Conservation (phyloP, 1,140 invertebrate genomes). For the Drosophila parabipectinata region DNA sequence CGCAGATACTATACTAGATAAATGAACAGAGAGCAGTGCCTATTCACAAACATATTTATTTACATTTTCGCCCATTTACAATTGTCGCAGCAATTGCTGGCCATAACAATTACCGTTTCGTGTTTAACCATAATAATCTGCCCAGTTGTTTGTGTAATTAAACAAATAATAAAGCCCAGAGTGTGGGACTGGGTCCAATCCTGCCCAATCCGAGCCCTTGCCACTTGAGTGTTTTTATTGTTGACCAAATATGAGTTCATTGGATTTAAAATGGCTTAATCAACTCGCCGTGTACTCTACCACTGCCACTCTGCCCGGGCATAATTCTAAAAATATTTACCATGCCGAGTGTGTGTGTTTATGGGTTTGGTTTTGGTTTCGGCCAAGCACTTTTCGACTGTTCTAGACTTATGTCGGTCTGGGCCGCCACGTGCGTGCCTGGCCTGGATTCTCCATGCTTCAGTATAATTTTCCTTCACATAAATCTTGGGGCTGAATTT, state of each 20-base stretch:
- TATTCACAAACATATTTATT: slow-evolving; percentile 21
- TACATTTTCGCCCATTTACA: slow-evolving; percentile 37
- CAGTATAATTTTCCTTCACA: slow-evolving; percentile 27
- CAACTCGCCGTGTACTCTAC: slow-evolving; percentile 32
- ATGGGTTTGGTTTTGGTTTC: slow-evolving; percentile 34
- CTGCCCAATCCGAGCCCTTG: slow-evolving; percentile 21
- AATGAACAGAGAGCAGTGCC: neutral
- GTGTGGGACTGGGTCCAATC: neutral
- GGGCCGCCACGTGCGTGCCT: slow-evolving; percentile 48
- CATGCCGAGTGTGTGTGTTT: neutral
- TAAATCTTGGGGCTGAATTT: slow-evolving; percentile 47
- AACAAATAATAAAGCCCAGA: slow-evolving; percentile 71
- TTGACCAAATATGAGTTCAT: slow-evolving; percentile 55
- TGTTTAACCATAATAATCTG: slow-evolving; percentile 82
- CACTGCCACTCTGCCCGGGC: neutral
- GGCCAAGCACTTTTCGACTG: slow-evolving; percentile 26
- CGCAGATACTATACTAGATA: slow-evolving; percentile 17
- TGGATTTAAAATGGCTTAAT: slow-evolving; percentile 78
- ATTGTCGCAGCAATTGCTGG: slow-evolving; percentile 76
- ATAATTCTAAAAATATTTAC: slow-evolving; percentile 46
- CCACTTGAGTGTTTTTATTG: slow-evolving; percentile 63
- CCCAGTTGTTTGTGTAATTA: slow-evolving; percentile 78
- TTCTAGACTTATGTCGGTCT: slow-evolving; percentile 10
- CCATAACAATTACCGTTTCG: slow-evolving; percentile 77
- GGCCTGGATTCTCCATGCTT: slow-evolving; percentile 2